Evolutionary conservation across 2,888 invertebrate genomes (phyloP), one percentile per base, ranked within the genome.

Genomic region (Protonemura montana): DNA sequence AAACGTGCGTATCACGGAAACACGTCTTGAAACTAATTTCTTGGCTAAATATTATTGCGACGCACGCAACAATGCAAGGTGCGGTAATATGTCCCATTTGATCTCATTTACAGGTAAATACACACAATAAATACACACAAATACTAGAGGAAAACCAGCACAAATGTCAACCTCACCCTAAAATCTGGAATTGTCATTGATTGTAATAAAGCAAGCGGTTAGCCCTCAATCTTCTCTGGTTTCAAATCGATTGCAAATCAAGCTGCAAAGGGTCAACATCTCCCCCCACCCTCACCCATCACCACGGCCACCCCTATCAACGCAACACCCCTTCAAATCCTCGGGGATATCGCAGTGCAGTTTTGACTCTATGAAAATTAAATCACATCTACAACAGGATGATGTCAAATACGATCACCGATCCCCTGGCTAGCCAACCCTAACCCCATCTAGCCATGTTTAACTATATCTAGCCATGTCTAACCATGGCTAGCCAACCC

Each of bases 311-410:
- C 41, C 41, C 41, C 41, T 13, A 5, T 7, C 5, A 10, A 21
- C 59, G 21, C 21, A 21, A 16, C 59, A 59, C 21, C 59, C 59
- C 59, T 21, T 59, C 6, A 59, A 59, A 59, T 59, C 59, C 59
- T 10, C 59, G 59, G 59, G 59, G 59, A 59, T 59, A 59, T 59
- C 59, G 13, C 59, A 10, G 7, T 21, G 21, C 21, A 59, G 59
- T 59, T 59, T 59, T 21, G 59, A 59, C 59, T 59, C 59, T 59
- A 59, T 59, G 59, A 59, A 59, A 59, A 59, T 59, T 59, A 59
- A 59, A 59, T 59, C 59, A 59, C 59, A 59, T 59, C 59, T 2
- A 10, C 59, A 59, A 59, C 59, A 59, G 59, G 59, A 59, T 59
- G 21, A 59, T 59, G 59, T 13, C 59, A 59, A 59, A 59, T 59